Conservation (phyloP, 1,140 invertebrate genomes). For the Drosophila santomea region DNA sequence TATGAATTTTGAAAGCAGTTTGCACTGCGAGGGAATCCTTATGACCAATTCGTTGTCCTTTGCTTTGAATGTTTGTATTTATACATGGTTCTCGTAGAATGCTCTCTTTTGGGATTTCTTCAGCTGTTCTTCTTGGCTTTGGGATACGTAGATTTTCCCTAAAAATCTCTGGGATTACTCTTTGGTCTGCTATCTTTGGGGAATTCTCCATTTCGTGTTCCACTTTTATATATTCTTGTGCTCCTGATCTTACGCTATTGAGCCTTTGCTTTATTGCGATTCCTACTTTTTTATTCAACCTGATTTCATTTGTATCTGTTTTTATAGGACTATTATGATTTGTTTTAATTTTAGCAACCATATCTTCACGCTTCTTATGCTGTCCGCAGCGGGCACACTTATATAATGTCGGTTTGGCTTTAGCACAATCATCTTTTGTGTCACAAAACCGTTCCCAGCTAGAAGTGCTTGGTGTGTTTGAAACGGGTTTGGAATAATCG, state of each 20-base stretch:
- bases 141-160: neutral
- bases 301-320: neutral
- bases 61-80: no score
- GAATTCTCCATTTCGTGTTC: neutral
- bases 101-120: neutral
- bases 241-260: neutral
- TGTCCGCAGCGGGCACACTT: slow-evolving; percentile 8
- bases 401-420: neutral
- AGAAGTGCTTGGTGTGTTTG: neutral
- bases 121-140: neutral
- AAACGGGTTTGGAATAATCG: slow-evolving; percentile 35
- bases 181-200: neutral
- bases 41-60: neutral
- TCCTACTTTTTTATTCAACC: no score
- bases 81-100: neutral
- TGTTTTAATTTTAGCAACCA: neutral
- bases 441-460: neutral
- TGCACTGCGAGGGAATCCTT: neutral
- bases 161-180: neutral
- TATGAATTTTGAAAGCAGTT: neutral
- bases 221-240: neutral
- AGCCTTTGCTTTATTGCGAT: neutral
- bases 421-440: neutral
- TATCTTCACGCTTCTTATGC: neutral
- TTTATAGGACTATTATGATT: neutral